Evolutionary conservation across 2,797 vertebrate genomes (phyloP), one percentile per base, ranked within the genome.

Genomic region (Semotilus atromaculatus): DNA sequence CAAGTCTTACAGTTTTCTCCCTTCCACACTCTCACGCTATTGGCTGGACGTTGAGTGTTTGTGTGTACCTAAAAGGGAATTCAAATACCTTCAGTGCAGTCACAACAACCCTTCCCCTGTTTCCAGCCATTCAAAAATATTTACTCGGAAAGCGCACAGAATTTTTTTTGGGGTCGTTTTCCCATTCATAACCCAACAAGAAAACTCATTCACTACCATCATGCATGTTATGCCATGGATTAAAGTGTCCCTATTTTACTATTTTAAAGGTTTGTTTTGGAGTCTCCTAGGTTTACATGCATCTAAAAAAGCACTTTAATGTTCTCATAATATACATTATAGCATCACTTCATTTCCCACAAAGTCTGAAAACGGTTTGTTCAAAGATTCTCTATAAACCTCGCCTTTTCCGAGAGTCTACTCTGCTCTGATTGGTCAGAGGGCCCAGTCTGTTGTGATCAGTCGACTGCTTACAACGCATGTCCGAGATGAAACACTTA

Each of bases 31-130:
- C 55, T 82, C 84, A 86, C 70, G 88, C 87, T 92, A 85, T 91
- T 92, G 94, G 91, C 89, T 96, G 94, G 94, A 92, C 87, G 74
- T 45, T 5, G 88, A 85, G 92, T 85, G 82, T 74, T 62, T 85
- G 51, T 18, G 45, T 40, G 90, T 91, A 90, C 91, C 89, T 92
- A 92, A 88, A 64, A 89, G 89, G 91, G 92, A 89, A 89, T 90
- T 91, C 89, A 93, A 91, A 90, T 92, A 89, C 89, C 88, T 80
- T 23, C 88, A 90, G 93, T 91, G 93, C 91, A 93, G 89, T 84
- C 86, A 88, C 90, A 93, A 98, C 93, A 96, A 97, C 94, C 94
- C 90, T 89, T 84, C 88, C 89, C 92, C 94, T 97, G 97, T 97
- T 90, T 93, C 86, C 89, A 90, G 84, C 87, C 93, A 92, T 92